Evolutionary conservation across 1,140 invertebrate genomes (phyloP), one percentile per base, ranked within the genome.

Genomic region (Scaptomyza hsui): DNA sequence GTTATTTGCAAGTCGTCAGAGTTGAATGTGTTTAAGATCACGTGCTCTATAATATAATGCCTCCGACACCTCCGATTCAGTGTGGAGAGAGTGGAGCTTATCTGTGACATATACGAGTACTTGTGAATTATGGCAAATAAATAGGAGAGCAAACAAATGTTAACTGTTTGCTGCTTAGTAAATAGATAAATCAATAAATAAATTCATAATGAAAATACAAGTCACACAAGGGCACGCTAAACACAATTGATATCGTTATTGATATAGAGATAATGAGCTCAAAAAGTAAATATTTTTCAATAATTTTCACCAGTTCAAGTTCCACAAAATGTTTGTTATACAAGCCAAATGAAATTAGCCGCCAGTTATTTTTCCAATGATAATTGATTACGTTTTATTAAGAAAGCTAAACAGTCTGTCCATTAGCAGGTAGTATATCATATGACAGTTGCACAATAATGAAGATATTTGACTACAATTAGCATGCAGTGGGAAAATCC

Each of bases 111-210:
- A 69, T 75, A 88, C 56, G 63, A 78, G 70, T 75, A 83, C 67
- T 89, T 78, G 70, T 78, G 78, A 83, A 89, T 85, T 81, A 86
- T 62, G 53, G 59, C 49, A 72, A 85, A 79, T 68, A 69, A 85
- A 83, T 79, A 75, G 48, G 64, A 49, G 55, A 52, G 65, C 73
- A 59, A 75, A 52, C 64, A 75, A 78, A 71, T 80, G 56, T 74
- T 71, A 61, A 62, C 44, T 72, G 60, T 63, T 63, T 55, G 74
- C 63, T 56, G 70, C 37, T 63, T 73, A 69, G 76, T 61, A 72
- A 57, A 75, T 64, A 41, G 59, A 62, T 78, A 80, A 86, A 83
- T 72, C 64, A 75, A 82, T 68, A 72, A 59, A 68, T 77, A 45
- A 62, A 69, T 73, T 52, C 60, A 42, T 37, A 32, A 59, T 60